Conservation (phyloP, 2,113 vertebrate genomes). For the Gymnobelideus leadbeateri region DNA sequence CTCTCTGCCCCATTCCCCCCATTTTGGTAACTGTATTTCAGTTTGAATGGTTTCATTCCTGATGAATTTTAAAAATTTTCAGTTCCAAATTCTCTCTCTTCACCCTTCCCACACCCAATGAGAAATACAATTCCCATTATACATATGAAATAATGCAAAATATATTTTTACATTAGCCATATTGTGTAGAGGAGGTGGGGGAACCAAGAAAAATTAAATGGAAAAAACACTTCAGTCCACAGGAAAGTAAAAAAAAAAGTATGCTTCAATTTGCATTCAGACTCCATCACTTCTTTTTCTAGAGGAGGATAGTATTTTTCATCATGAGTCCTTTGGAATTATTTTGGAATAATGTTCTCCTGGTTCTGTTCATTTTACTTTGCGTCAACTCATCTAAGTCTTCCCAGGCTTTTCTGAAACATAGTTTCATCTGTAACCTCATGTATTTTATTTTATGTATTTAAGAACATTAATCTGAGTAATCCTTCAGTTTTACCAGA, state of each 20-base stretch:
- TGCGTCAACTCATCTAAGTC: not conserved
- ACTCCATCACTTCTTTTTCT: not conserved
- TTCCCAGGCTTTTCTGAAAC: not conserved
- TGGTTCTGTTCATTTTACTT: too few species aligned
- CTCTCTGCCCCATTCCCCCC: not conserved
- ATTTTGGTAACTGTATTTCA: too few species aligned
- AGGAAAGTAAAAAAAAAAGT: too few species aligned
- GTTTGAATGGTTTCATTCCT: not conserved
- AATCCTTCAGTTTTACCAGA: not conserved
- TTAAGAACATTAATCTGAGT: not conserved
- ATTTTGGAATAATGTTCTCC: not conserved
- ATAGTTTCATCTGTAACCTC: not conserved
- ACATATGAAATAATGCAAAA: not conserved
- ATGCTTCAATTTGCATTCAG: too few species aligned
- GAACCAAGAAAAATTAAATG: not conserved
- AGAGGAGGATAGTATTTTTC: not conserved
- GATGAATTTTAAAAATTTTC: not conserved
- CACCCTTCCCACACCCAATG: not conserved
- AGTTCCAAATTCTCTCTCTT: not conserved
- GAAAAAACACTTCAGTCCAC: not conserved
- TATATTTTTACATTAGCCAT: not conserved
- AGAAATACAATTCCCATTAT: not conserved
- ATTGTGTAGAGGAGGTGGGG: not conserved
- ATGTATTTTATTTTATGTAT: not conserved
- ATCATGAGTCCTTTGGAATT: not conserved